Base-by-base conservation (phyloP, 2,797 vertebrate species). In the Percopsis omiscomaycus region DNA sequence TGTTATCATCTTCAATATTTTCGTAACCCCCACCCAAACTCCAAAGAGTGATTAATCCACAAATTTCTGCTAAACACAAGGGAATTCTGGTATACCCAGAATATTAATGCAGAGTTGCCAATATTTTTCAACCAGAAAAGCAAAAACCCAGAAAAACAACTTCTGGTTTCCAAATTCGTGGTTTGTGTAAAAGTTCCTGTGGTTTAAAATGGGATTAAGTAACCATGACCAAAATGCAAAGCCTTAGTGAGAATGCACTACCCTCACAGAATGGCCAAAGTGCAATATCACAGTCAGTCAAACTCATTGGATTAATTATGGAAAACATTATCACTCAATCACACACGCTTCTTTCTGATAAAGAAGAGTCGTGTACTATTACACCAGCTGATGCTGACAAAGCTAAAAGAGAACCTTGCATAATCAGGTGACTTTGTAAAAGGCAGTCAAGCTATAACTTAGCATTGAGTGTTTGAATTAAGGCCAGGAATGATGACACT, bases 381-480 rank as follows among this genome's bases (percentile, higher is more conserved):
- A 69, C 68, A 78, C 51, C 64, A 79, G 73, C 22, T 4, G 12
- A 58, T 11, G 71, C 64, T 64, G 65, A 32, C 49, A 69, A 59
- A 74, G 75, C 80, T 85, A 75, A 84, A 91, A 83, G 58, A 64
- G 82, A 80, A 65, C 61, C 64, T 83, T 84, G 64, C 80, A 72
- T 84, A 82, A 83, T 80, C 79, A 78, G 82, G 79, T 88, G 83
- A 88, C 85, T 86, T 88, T 84, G 83, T 37, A 69, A 77, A 82
- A 86, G 69, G 61, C 69, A 73, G 64, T 48, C 64, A 64, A 66
- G 75, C 66, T 75, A 81, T 60, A 74, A 75, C 69, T 72, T 71
- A 79, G 71, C 66, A 67, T 46, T 32, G 42, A 37, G 53, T 77
- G 76, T 77, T 75, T 87, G 85, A 89, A 81, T 75, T 78, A 78